Conservation (phyloP, 2,113 vertebrate species). For the Thunnus thynnus region DNA sequence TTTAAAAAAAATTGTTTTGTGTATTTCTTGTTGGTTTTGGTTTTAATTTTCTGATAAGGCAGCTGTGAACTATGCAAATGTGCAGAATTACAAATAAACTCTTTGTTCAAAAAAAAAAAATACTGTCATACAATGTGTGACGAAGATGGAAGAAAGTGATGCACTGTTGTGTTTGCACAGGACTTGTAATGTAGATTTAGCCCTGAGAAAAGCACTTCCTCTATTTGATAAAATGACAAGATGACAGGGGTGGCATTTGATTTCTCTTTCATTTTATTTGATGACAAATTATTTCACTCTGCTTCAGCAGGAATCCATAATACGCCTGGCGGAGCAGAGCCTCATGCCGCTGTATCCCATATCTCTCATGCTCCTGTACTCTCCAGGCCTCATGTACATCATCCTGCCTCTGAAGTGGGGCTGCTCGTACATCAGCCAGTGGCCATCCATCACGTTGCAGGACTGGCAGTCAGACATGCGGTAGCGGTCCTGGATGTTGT, state of each 20-base stretch:
- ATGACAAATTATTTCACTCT: slow-evolving; percentile 13
- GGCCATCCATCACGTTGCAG: slow-evolving; percentile 78
- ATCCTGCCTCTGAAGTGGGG: slow-evolving; percentile 74
- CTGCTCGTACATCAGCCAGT: slow-evolving; percentile 80
- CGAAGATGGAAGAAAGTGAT: too few species aligned
- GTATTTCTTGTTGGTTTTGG: too few species aligned
- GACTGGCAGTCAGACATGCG: slow-evolving; percentile 78
- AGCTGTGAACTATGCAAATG: too few species aligned
- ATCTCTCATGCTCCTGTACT: slow-evolving; percentile 75
- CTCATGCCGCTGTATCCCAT: slow-evolving; percentile 55
- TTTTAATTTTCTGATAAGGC: too few species aligned
- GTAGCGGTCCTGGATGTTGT: slow-evolving; percentile 73
- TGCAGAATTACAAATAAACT: too few species aligned
- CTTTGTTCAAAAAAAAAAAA: too few species aligned
- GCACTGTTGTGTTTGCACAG: too few species aligned
- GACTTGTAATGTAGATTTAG: not conserved
- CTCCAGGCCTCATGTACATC: slow-evolving; percentile 76
- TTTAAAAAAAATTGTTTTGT: too few species aligned
- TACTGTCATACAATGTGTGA: not conserved
- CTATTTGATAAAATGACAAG: not conserved
- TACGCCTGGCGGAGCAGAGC: slow-evolving; percentile 57
- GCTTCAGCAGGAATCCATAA: slow-evolving; percentile 67
- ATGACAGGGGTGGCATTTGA: slow-evolving; percentile 5
- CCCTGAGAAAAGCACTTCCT: not conserved
- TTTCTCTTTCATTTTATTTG: slow-evolving; percentile 47